Evolutionary conservation across 2,797 vertebrate species (phyloP).

Genomic region (Limnodromus scolopaceus): DNA sequence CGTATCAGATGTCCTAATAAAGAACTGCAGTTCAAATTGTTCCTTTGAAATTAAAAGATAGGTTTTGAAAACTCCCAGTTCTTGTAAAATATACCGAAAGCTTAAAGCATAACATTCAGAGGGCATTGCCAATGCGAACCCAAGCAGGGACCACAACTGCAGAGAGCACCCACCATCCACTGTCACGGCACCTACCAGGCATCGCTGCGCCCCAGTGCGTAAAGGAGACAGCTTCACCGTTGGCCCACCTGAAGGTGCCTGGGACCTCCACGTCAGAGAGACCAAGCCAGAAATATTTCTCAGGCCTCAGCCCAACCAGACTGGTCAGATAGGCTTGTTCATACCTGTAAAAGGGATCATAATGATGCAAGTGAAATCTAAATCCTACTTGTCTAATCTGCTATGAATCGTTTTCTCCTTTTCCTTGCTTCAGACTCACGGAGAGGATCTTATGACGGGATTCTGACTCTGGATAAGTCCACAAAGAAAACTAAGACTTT

Average conservation of each 20-base stretch:
- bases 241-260: conserved; percentile 85
- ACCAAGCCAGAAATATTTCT: conserved; percentile 92
- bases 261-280: conserved; percentile 82
- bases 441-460: background rate
- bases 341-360: conserved; percentile 79
- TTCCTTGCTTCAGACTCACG: background rate
- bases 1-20: background rate
- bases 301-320: conserved; percentile 87
- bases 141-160: fast-evolving
- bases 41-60: background rate
- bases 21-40: background rate
- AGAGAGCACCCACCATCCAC: background rate
- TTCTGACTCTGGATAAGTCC: background rate
- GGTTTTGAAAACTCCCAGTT: background rate
- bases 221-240: conserved; percentile 78
- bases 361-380: background rate
- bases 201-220: conserved; percentile 90
- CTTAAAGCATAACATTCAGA: background rate
- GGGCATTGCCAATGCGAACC: background rate
- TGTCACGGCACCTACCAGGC: conserved; percentile 82
- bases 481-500: fast-evolving
- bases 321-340: conserved; percentile 92
- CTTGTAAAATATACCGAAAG: background rate
- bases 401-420: background rate
- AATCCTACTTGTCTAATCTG: background rate